Base-by-base conservation (phyloP, 2,797 vertebrate species). In the Poeciliopsis presidionis region DNA sequence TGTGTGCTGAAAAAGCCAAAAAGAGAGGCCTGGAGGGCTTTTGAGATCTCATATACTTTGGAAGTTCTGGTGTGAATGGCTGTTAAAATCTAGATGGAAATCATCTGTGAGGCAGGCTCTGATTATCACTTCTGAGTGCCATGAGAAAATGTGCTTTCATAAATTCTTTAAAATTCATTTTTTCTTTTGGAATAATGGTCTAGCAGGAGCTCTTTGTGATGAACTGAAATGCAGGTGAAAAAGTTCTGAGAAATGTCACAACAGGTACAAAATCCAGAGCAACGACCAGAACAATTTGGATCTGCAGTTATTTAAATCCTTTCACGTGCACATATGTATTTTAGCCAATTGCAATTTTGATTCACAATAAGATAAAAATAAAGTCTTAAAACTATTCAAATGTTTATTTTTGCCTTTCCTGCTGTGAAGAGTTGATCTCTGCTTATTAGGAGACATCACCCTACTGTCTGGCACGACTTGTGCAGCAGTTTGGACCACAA, bases 41-140 rank as follows among this genome's bases (percentile, higher is more conserved):
- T 80, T 79, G 77, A 90, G 83, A 84, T 84, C 75, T 86, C 75
- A 79, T 79, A 63, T 63, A 81, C 80, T 86, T 80, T 70, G 76
- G 86, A 76, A 88, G 80, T 86, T 80, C 74, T 82, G 16, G 16
- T 82, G 51, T 2, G 41, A 67, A 87, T 87, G 90, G 57, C 47
- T 61, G 70, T 70, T 61, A 81, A 83, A 46, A 69, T 72, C 49
- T 65, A 76, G 77, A 89, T 74, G 80, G 51, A 81, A 43, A 53
- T 91, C 59, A 46, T 79, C 81, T 77, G 81, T 78, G 61, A 28
- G 71, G 74, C 20, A 71, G 16, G 55, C 74, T 89, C 87, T 85
- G 78, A 81, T 84, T 86, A 73, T 72, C 57, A 78, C 77, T 69
- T 71, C 76, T 43, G 61, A 71, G 45, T 75, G 43, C 18, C 33